These are phyloP conservation scores for Orchestes rusci DNA, from an alignment of 2,888 invertebrate species.

Conservation along the genomic window DNA sequence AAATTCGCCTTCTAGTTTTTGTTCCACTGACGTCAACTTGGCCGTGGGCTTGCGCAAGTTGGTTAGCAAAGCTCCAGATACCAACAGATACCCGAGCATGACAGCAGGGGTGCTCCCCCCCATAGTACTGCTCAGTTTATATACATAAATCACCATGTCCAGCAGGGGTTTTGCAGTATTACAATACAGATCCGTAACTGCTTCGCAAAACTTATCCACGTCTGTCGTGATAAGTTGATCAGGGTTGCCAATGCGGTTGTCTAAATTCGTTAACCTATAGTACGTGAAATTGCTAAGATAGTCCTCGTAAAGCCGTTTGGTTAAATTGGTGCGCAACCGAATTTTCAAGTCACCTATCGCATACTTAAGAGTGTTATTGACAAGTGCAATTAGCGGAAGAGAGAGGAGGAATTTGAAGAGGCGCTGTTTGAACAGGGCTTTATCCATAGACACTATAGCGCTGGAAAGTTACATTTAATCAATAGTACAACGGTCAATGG, in stretches of 20 bases:
- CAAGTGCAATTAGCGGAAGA: conserved; percentile 86
- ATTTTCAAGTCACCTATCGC: conserved; percentile 90
- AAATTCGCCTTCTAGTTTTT: conserved; percentile 97
- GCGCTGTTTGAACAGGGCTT: conserved; percentile 63
- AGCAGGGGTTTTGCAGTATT: conserved; percentile 93
- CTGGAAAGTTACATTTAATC: conserved; percentile 58
- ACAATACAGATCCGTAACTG: conserved; percentile 91
- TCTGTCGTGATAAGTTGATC: conserved; percentile 95
- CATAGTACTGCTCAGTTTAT: conserved; percentile 79
- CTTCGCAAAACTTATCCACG: conserved; percentile 95
- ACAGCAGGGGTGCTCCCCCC: conserved; percentile 83
- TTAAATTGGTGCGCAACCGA: conserved; percentile 81
- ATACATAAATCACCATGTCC: conserved; percentile 91
- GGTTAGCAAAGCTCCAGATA: conserved; percentile 83
- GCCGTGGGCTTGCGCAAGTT: conserved; percentile 81
- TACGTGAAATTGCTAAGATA: conserved; percentile 96
- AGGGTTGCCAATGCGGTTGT: conserved; percentile 90
- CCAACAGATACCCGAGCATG: conserved; percentile 79
- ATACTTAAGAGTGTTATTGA: conserved; percentile 92
- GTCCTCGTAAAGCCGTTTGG: conserved; percentile 78
- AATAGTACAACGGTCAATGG: no score
- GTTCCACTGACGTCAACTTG: conserved; percentile 80
- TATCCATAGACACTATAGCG: conserved; percentile 86
- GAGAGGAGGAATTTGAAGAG: conserved; percentile 73
- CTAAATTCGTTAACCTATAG: conserved; percentile 93